phyloP scores from a whole-genome alignment of 2,113 vertebrate species.

The Cyrtonyx montezumae region DNA sequence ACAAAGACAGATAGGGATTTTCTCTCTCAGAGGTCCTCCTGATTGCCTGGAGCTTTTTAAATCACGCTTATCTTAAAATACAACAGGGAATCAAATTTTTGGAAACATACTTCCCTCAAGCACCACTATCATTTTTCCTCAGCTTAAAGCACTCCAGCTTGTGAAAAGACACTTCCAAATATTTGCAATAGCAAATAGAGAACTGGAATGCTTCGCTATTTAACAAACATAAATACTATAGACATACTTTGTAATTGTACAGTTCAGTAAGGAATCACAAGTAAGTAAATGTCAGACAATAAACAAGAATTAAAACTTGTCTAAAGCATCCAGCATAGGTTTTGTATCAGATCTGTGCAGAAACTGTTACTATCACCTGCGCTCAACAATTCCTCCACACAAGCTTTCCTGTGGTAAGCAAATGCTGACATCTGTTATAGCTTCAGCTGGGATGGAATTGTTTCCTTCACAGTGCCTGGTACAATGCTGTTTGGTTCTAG shows the following conservation, averaged over 20 bases:
- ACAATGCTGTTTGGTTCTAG: too few species aligned
- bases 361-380: background rate
- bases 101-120: background rate
- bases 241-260: background rate
- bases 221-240: background rate
- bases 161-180: background rate
- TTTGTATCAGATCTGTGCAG: background rate
- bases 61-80: background rate
- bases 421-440: background rate
- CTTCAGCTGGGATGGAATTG: too few species aligned
- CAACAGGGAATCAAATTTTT: background rate
- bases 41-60: background rate
- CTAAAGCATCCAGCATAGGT: rapidly evolving
- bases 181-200: background rate
- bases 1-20: background rate
- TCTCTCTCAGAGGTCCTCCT: background rate
- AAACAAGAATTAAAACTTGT: background rate
- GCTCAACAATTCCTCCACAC: background rate
- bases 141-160: background rate
- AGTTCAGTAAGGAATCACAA: rapidly evolving
- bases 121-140: background rate
- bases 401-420: background rate
- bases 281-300: background rate
- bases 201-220: background rate
- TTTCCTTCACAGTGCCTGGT: too few species aligned